These are phyloP conservation scores for Alligator mississippiensis DNA, from an alignment of 2,113 vertebrate genomes.

Conservation along the genomic window DNA sequence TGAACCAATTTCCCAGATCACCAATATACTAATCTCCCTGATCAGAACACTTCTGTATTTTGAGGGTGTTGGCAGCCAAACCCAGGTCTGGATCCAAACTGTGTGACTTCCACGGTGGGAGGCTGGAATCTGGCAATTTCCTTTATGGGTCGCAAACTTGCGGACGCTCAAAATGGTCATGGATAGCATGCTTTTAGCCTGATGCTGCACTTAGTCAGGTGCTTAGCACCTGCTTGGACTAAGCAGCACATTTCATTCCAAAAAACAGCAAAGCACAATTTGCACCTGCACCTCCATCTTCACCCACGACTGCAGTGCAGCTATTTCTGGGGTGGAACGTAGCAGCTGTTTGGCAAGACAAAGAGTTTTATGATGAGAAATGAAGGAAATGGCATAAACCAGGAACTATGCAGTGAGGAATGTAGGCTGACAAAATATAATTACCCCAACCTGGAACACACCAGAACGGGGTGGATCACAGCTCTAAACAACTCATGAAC, in stretches of 20 bases:
- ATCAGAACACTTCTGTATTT: too few relatives aligned
- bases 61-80: too few relatives aligned
- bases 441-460: neutral
- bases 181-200: too few relatives aligned
- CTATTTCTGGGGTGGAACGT: neutral
- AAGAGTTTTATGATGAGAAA: neutral
- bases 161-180: too few relatives aligned
- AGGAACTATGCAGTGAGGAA: neutral
- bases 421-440: accelerated
- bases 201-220: neutral
- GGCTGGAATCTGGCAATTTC: neutral
- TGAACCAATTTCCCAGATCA: too few relatives aligned
- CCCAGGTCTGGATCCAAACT: too few relatives aligned
- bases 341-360: neutral
- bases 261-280: neutral
- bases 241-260: neutral
- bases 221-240: neutral
- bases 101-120: neutral
- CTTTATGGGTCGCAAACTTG: neutral
- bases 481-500: too few relatives aligned
- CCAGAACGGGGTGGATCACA: neutral
- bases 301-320: accelerated
- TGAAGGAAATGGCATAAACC: neutral
- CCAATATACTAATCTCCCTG: too few relatives aligned
- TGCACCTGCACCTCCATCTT: accelerated